These are phyloP conservation scores for Osmerus mordax DNA, from an alignment of 2,113 vertebrate species.

Conservation along the genomic window DNA sequence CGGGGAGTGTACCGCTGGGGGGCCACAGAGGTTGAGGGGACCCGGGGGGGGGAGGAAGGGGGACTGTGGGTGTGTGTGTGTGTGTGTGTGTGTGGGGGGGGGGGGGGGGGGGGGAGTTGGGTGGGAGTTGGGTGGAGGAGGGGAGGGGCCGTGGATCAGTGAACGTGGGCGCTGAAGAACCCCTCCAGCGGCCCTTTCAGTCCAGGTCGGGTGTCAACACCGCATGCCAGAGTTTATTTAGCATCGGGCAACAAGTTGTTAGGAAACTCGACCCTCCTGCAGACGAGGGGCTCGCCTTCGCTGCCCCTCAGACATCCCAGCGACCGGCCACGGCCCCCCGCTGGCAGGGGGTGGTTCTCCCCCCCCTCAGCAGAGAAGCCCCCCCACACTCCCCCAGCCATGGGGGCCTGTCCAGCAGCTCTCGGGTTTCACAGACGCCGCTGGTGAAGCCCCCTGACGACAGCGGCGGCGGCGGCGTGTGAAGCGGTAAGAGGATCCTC, in stretches of 20 bases:
- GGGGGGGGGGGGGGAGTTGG: constrained; percentile 26
- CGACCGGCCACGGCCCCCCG: constrained; percentile 47
- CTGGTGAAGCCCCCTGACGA: constrained; percentile 68
- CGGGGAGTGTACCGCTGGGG: constrained; percentile 37
- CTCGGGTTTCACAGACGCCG: constrained; percentile 73
- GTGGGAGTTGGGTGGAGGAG: constrained; percentile 44
- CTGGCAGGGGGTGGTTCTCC: constrained; percentile 53
- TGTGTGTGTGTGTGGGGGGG: too few species aligned
- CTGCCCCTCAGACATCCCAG: constrained; percentile 51
- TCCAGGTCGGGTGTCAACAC: constrained; percentile 67
- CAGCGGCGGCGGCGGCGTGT: constrained; percentile 65
- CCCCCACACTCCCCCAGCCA: constrained; percentile 39
- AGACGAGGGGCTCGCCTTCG: constrained; percentile 58
- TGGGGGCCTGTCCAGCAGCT: constrained; percentile 56
- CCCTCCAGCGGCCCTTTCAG: constrained; percentile 70
- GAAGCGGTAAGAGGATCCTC: constrained; percentile 67
- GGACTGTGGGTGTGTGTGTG: neutral
- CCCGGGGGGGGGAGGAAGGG: constrained; percentile 30
- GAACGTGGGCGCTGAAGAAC: constrained; percentile 55
- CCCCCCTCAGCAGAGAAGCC: constrained; percentile 38
- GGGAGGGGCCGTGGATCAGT: constrained; percentile 1
- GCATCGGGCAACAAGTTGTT: constrained; percentile 78
- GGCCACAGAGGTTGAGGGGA: constrained; percentile 24
- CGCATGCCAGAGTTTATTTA: constrained; percentile 82
- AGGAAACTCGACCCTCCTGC: constrained; percentile 68